phyloP scores from a whole-genome alignment of 2,888 invertebrate genomes.

The Ophion obscuratus region DNA sequence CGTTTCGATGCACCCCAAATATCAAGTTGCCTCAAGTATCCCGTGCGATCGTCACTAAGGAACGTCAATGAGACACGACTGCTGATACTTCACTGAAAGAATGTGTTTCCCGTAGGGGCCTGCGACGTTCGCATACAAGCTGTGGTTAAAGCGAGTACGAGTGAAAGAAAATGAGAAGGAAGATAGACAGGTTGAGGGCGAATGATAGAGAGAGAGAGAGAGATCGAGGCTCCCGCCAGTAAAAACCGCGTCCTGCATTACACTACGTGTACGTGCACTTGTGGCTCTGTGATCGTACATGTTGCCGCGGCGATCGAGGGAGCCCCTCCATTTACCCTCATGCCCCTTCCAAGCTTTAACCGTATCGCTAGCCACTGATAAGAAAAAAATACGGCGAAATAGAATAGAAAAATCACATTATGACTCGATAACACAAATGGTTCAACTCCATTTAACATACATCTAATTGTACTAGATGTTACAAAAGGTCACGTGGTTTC shows the following conservation, averaged over 20 bases:
- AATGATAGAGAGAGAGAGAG: conserved; percentile 18
- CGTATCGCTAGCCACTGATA: conserved; percentile 26
- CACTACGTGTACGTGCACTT: conserved; percentile 36
- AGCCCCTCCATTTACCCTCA: conserved; percentile 24
- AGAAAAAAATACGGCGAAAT: conserved; percentile 16
- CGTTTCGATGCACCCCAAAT: not conserved
- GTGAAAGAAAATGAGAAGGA: conserved; percentile 39
- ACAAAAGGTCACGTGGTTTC: conserved; percentile 21
- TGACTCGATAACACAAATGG: not conserved
- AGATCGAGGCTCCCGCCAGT: conserved; percentile 12
- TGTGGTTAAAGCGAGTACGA: conserved; percentile 32
- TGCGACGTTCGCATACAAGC: conserved; percentile 48
- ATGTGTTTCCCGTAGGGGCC: conserved; percentile 75
- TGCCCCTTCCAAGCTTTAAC: not conserved
- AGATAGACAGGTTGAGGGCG: conserved; percentile 26
- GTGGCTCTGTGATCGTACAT: conserved; percentile 45
- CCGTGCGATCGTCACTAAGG: conserved; percentile 23
- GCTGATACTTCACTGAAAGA: conserved; percentile 77
- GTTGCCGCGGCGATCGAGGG: conserved; percentile 49
- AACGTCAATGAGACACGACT: conserved; percentile 75
- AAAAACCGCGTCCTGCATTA: conserved; percentile 37
- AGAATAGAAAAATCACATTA: not conserved
- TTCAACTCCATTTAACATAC: not conserved
- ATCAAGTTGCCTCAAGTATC: not conserved
- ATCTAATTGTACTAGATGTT: not conserved